Percentiles rank a stretch among this genome's conserved stretches.
Evolutionary conservation across 2,888 invertebrate genomes (phyloP).

Genomic region (Ectemnius continuus): DNA sequence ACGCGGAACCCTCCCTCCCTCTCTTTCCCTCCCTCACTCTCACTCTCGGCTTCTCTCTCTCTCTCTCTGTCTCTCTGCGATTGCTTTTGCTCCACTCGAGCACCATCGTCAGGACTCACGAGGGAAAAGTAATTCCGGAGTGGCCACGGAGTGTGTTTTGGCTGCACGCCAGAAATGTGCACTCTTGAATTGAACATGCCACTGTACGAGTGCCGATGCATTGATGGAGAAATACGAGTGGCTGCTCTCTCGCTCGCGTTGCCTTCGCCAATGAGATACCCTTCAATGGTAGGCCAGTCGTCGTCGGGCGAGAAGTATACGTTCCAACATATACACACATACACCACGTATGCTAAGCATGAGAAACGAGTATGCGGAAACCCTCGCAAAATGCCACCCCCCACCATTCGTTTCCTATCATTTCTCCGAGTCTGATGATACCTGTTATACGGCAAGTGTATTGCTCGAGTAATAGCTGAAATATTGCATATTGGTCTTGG

Average conservation of each 20-base stretch:
- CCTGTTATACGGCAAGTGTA: too few relatives aligned
- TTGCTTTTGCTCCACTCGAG: not conserved
- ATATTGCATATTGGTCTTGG: too few relatives aligned
- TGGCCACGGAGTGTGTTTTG: conserved; percentile 6
- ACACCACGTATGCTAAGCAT: too few relatives aligned
- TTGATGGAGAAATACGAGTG: not conserved
- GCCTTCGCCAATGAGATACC: not conserved
- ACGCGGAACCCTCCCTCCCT: not conserved
- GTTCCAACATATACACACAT: too few relatives aligned
- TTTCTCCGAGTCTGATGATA: too few relatives aligned
- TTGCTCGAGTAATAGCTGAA: too few relatives aligned
- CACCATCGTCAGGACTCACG: not conserved
- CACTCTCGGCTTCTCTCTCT: not conserved
- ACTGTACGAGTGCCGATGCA: conserved; percentile 11
- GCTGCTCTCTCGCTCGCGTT: not conserved
- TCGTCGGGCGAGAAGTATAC: not conserved
- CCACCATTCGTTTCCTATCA: too few relatives aligned
- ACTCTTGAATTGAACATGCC: conserved; percentile 2
- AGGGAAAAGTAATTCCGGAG: conserved; percentile 15
- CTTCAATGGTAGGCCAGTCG: not conserved
- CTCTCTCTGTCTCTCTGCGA: too few relatives aligned
- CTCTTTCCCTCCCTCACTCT: too few relatives aligned
- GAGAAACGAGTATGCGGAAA: too few relatives aligned
- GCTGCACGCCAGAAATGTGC: conserved; percentile 13
- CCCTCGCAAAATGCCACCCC: too few relatives aligned